Base-by-base conservation (phyloP, 2,888 invertebrate species). In the Drosophila hawaiiensis region DNA sequence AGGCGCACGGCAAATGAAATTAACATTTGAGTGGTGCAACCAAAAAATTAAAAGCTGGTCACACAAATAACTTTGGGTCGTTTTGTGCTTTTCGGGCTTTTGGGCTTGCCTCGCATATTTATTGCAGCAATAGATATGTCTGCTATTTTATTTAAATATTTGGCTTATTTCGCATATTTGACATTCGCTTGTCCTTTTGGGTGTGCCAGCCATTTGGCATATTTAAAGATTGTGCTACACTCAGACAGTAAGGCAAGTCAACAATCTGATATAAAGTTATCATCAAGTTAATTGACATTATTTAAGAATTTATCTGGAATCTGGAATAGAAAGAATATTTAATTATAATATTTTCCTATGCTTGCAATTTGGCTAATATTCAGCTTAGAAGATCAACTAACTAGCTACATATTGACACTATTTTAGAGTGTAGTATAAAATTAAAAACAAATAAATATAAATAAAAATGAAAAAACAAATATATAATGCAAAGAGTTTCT, bases 1-100 rank as follows among this genome's bases (percentile, higher is more conserved):
- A 90, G 90, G 74, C 91, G 64, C 35, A 74, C 75, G 83, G 85
- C 65, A 91, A 88, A 89, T 91, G 79, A 88, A 88, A 88, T 88
- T 88, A 88, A 91, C 87, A 88, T 88, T 87, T 85, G 91, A 91
- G 87, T 82, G 91, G 73, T 73, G 73, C 82, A 77, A 55, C 88
- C 72, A 73, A 91, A 91, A 88, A 88, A 90, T 91, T 89, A 91
- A 89, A 82, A 78, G 54, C 68, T 73, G 58, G 43, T 63, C 55
- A 39, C 52, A 49, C 33, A 54, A 76, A 76, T 81, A 80, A 78
- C 69, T 63, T 39, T 29, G 29, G n/a, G 1, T 22, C 25, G 33
- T 22, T 22, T 10, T 25, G 5, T 54, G 0, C 33, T 14, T 33
- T 16, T 54, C 25, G 43, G 59, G 62, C 43, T 66, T 67, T 66